Base-by-base conservation (phyloP, 2,797 vertebrate species). In the Poeciliopsis gracilis region DNA sequence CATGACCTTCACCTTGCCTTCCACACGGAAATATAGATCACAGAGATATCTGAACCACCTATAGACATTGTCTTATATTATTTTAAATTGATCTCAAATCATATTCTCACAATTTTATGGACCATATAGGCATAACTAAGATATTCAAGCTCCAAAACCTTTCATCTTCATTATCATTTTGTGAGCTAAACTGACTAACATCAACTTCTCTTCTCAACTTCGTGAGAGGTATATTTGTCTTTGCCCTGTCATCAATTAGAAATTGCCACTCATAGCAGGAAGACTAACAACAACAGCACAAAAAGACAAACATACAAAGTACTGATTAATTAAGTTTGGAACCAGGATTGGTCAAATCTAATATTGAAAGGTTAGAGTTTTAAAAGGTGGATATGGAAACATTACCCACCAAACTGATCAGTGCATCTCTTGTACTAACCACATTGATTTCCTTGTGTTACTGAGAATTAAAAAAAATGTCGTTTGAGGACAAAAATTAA, bases 1-100 rank as follows among this genome's bases (percentile, higher is more conserved):
- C 72, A 84, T 38, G 74, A 79, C 75, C 36, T 80, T 90, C 85
- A 91, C 91, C 85, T 91, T 87, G 82, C 43, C 53, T 81, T 80
- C 59, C 77, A 63, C 76, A 72, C 43, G 70, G 49, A 83, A 57
- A 83, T 46, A 72, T 57, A 72, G 61, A 80, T 49, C 67, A 76
- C 55, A 23, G 28, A 75, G 63, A 86, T 82, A 76, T 84, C 90
- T 76, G 47, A 78, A 49, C 30, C 43, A 70, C 74, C 75, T 79
- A 57, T 74, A 80, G n/a, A 73, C 73, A 59, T 43, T 13, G 43
- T 59, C 30, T 85, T 49, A 57, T 71, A 57, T 30, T 78, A 59
- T 70, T 72, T 74, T 73, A 71, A 53, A 73, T 23, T 75, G 13
- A 63, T 71, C 23, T n/a, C 46, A 80, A 79, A 77, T 80, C 10